These are phyloP conservation scores for Amazona vittata DNA, from an alignment of 2,113 vertebrate genomes.

Conservation along the genomic window DNA sequence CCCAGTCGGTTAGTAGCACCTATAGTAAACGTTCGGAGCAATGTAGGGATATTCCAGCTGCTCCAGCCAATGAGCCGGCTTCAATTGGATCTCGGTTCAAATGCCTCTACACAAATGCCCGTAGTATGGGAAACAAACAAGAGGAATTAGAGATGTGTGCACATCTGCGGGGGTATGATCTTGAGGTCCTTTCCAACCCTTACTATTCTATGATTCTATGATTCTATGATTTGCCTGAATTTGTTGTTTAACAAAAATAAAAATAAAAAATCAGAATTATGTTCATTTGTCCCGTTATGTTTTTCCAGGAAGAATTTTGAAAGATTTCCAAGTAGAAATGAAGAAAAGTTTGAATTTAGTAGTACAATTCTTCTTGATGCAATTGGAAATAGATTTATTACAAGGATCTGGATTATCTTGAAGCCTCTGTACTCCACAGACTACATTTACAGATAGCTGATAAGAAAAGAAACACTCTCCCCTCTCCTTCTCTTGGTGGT, in stretches of 20 bases:
- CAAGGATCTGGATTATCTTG: not conserved
- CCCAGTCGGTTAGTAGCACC: too few relatives aligned
- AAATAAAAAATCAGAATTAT: not conserved
- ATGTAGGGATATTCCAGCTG: too few relatives aligned
- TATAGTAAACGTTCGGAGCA: too few relatives aligned
- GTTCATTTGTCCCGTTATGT: not conserved
- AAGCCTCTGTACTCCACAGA: not conserved
- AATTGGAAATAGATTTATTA: constrained; percentile 78
- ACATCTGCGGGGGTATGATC: too few relatives aligned
- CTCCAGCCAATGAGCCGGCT: too few relatives aligned
- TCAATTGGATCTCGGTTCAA: too few relatives aligned
- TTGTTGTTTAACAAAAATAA: not conserved
- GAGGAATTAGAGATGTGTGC: too few relatives aligned
- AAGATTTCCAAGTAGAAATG: constrained; percentile 67
- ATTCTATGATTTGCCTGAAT: not conserved
- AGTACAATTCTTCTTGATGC: constrained; percentile 78
- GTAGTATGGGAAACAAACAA: too few relatives aligned
- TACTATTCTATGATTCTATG: too few relatives aligned
- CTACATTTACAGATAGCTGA: not conserved
- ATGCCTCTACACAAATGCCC: too few relatives aligned
- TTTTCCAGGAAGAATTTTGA: constrained; percentile 70
- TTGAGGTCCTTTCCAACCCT: too few relatives aligned
- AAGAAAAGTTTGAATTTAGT: constrained; percentile 70
- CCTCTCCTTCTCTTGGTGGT: not conserved
- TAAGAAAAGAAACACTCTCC: not conserved